phyloP scores from a whole-genome alignment of 1,140 invertebrate genomes.

The Hetaerina americana region DNA sequence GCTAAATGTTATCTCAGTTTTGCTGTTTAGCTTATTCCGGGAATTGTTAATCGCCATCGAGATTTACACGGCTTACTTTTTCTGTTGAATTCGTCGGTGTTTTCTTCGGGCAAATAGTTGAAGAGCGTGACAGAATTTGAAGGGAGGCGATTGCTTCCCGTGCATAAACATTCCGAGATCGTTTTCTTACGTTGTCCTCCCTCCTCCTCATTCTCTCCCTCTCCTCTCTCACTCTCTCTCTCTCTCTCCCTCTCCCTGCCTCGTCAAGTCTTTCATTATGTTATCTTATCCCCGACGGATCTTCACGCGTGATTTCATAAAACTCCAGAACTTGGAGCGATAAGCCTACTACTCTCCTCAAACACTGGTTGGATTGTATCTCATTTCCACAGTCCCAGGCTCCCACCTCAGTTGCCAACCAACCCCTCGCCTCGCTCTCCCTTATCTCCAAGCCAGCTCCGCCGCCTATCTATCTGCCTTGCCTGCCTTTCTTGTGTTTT shows the following conservation, averaged over 20 bases:
- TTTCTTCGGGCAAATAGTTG: too few relatives aligned
- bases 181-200: too few relatives aligned
- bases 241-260: background rate
- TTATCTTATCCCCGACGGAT: background rate
- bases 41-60: too few relatives aligned
- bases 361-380: background rate
- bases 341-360: background rate
- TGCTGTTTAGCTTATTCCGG: too few relatives aligned
- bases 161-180: too few relatives aligned
- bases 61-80: too few relatives aligned
- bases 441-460: too few relatives aligned
- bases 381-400: background rate
- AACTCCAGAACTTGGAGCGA: background rate
- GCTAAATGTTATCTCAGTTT: too few relatives aligned
- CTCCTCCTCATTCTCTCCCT: background rate
- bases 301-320: background rate
- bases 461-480: too few relatives aligned
- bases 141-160: too few relatives aligned
- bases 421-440: background rate
- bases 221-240: background rate
- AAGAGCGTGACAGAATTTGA: too few relatives aligned
- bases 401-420: background rate
- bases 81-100: too few relatives aligned
- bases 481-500: background rate
- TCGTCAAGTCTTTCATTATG: background rate